Conservation (phyloP, 2,888 invertebrate species). For the Drosophila diplacantha region DNA sequence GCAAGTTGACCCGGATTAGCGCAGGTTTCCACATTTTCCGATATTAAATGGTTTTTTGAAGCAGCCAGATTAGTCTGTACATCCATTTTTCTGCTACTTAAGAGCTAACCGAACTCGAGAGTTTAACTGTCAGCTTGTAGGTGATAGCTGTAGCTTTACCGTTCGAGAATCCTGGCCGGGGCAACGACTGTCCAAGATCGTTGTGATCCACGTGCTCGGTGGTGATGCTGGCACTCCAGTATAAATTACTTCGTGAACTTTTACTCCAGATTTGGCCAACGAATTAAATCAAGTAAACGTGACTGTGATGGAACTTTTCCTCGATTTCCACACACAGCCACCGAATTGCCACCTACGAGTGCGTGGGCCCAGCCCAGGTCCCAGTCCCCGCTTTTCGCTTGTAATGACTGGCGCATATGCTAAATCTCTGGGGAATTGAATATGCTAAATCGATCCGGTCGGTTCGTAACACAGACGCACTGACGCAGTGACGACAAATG, state of each 20-base stretch:
- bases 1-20: conserved; percentile 30
- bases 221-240: conserved; percentile 30
- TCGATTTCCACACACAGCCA: conserved; percentile 54
- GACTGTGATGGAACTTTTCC: conserved; percentile 63
- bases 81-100: not conserved
- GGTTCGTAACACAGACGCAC: conserved; percentile 50
- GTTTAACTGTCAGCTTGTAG: not conserved
- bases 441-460: conserved; percentile 50
- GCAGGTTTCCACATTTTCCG: not conserved
- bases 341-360: conserved; percentile 24
- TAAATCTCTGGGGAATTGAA: conserved; percentile 51
- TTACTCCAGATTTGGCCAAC: conserved; percentile 61
- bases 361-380: conserved; percentile 1
- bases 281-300: conserved; percentile 64
- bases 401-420: conserved; percentile 54
- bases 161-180: conserved; percentile 5
- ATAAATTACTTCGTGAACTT: conserved; percentile 66
- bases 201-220: conserved; percentile 55
- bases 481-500: conserved; percentile 49
- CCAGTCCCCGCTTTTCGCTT: conserved; percentile 6
- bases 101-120: not conserved
- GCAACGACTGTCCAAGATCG: conserved; percentile 16
- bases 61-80: not conserved
- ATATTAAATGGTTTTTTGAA: not conserved
- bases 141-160: not conserved